Base-by-base conservation (phyloP, 2,888 invertebrate species). In the Micoletzkya japonica region DNA sequence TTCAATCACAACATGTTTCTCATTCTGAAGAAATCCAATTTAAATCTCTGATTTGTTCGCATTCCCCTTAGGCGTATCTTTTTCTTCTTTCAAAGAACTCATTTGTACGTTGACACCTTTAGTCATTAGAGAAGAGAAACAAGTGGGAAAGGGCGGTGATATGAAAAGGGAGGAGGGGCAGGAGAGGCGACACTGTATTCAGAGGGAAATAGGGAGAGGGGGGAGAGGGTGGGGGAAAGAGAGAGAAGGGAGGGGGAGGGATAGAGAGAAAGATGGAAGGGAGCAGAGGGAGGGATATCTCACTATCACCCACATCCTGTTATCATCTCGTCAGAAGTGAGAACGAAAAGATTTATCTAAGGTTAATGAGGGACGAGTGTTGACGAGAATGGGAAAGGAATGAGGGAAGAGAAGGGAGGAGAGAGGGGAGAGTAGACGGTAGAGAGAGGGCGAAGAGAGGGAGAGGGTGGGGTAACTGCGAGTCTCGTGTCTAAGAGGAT, bases 361-460 rank as follows among this genome's bases (percentile, higher is more conserved):
- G 36, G 50, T 32, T 32, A 14, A 52, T 63, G 34, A 4, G 50
- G 50, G 63, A 50, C 61, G 44, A 61, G 39, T 61, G 30, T 39
- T 61, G 34, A 44, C 28, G 7, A 17, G 7, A 28, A 34, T 49
- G 36, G 34, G 52, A 28, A 63, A 52, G 63, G n/a, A 39, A 63
- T 63, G 34, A 26, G 10, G 20, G n/a, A 10, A 36, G n/a, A 28
- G n/a, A 34, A n/a, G 64, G 36, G 7, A 52, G 36, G 64, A 52
- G 20, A 34, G 39, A 60, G 37, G 37, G 36, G 24, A 37, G 7
- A 37, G 59, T 24, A 52, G 34, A 34, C n/a, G 28, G n/a, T 52
- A n/a, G 66, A n/a, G 66, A 50, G 39, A 54, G 39, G 4, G 30
- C 30, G 30, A 54, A 66, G 37, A 66, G 66, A 66, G 36, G 66